These are phyloP conservation scores for Leptatherina wallacei DNA, from an alignment of 2,797 vertebrate genomes.

Conservation along the genomic window DNA sequence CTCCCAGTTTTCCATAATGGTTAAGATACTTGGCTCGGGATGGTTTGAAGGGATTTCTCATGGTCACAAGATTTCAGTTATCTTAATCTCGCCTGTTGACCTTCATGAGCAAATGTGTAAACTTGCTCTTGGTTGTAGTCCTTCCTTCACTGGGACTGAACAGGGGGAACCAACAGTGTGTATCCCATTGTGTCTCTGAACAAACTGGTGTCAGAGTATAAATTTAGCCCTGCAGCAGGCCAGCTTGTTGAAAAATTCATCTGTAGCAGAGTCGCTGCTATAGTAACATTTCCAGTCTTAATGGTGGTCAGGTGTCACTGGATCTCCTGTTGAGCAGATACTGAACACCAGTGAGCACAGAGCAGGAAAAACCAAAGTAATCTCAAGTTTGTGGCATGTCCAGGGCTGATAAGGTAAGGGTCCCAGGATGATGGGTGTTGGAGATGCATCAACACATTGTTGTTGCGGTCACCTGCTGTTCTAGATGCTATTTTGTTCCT, in stretches of 20 bases:
- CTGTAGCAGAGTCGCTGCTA: slow-evolving; percentile 71
- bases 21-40: not conserved
- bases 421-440: not conserved
- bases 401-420: slow-evolving; percentile 69
- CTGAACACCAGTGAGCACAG: slow-evolving; percentile 23
- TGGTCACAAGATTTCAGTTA: not conserved
- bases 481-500: slow-evolving; percentile 29
- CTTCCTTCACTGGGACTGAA: no score
- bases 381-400: slow-evolving; percentile 53
- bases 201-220: slow-evolving; percentile 58
- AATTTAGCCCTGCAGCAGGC: slow-evolving; percentile 59
- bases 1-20: no score
- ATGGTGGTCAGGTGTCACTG: slow-evolving; percentile 72
- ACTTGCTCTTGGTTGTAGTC: not conserved
- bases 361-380: slow-evolving; percentile 47
- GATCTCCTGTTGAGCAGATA: slow-evolving; percentile 47
- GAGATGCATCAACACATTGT: slow-evolving; percentile 38
- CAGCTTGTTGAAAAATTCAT: slow-evolving; percentile 78
- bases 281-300: slow-evolving; percentile 71
- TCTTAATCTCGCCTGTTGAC: no score
- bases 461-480: slow-evolving; percentile 21
- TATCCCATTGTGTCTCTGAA: slow-evolving; percentile 36
- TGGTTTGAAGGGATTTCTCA: not conserved
- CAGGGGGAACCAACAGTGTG: no score
- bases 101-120: not conserved